Evolutionary conservation across 1,140 invertebrate species (phyloP), one percentile per base, ranked within the genome.

Genomic region (Hyphantria cunea): DNA sequence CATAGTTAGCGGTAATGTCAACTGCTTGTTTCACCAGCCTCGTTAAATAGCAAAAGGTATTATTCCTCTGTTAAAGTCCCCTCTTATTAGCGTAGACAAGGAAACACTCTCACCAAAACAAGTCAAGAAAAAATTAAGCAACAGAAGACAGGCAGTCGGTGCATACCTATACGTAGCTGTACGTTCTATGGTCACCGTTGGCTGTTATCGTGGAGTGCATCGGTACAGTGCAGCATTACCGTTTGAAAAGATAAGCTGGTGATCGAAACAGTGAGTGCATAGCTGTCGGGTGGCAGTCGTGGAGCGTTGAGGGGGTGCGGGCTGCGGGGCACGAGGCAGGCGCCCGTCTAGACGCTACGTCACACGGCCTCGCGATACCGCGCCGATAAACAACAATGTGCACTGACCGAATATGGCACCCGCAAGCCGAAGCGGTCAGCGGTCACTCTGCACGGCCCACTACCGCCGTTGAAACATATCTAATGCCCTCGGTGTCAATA

Each of bases 371-470:
- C 86, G 86, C 82, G 86, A 85, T 87, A 85, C 74, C 78, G 78
- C 85, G 81, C 78, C 85, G 79, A 84, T 89, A 89, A 89, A 89
- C 86, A 89, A 89, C 84, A 83, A 78, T 89, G 86, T 89, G 85
- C 84, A 86, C 79, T 89, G 86, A 88, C 86, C 86, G 84, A 89
- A 89, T 88, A 89, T 83, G 86, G 86, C 82, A 87, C 75, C 77
- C 78, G 72, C 63, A 70, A 72, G 69, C 75, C 76, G 68, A 61
- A 71, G 74, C 76, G 71, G 74, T 78, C 70, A 64, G 52, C 65
- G 56, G 68, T 68, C 84, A 78, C 78, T 73, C 73, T 60, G 73
- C 76, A 44, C 71, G 74, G 66, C 66, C 72, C 67, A 73, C 72
- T 77, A 69, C 69, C 63, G 68, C 42, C 65, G 56, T 60, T 51